Evolutionary conservation across 1,140 invertebrate genomes (phyloP).

Genomic region (Dendrolimus kikuchii): DNA sequence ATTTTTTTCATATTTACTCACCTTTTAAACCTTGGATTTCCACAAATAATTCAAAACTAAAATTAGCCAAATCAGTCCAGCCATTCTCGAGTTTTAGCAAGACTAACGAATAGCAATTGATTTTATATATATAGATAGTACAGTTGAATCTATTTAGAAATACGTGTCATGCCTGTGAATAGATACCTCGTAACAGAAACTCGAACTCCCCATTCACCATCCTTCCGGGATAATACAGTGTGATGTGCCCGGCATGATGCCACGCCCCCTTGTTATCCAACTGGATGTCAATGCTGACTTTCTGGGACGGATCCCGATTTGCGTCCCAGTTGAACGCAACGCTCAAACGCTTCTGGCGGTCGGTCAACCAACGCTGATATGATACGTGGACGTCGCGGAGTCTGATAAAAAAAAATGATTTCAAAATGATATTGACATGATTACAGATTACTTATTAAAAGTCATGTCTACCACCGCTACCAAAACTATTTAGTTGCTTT

Average conservation of each 20-base stretch:
- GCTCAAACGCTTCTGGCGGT: constrained; percentile 75
- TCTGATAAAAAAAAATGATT: constrained; percentile 48
- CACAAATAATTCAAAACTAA: too few species aligned
- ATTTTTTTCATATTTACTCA: too few species aligned
- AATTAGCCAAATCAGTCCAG: too few species aligned
- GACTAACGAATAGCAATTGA: neutral
- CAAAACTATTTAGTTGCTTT: too few species aligned
- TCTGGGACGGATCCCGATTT: constrained; percentile 83
- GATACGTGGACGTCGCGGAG: constrained; percentile 81
- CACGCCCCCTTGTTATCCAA: constrained; percentile 66
- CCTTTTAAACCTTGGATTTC: too few species aligned
- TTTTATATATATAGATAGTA: neutral
- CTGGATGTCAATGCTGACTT: constrained; percentile 74
- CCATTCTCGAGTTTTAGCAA: too few species aligned
- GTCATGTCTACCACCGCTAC: too few species aligned
- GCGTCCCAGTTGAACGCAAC: constrained; percentile 87
- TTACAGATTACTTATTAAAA: too few species aligned
- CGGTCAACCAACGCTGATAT: constrained; percentile 73
- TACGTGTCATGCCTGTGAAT: neutral
- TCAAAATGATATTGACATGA: too few species aligned
- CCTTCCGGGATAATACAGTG: constrained; percentile 82
- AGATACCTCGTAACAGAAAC: constrained; percentile 68
- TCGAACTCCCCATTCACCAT: constrained; percentile 77
- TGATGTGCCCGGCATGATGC: constrained; percentile 75
- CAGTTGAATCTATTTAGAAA: neutral